Evolutionary conservation across 2,797 vertebrate genomes (phyloP), one percentile per base, ranked within the genome.

Genomic region (Hafferia zeledoni): DNA sequence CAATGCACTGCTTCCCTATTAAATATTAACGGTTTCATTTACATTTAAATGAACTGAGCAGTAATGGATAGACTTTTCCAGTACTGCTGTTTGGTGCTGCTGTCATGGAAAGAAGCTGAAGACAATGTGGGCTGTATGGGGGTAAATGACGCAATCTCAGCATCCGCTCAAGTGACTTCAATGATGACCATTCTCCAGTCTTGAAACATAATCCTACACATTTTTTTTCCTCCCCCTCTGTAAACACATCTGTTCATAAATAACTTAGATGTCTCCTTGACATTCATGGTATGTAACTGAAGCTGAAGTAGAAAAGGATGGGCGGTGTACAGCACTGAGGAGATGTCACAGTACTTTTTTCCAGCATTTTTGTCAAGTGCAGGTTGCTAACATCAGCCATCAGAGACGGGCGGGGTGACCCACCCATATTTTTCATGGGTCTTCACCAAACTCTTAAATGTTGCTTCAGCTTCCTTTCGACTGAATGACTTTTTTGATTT

Each of bases 401-500:
- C 99, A n/a, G 99, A 99, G 79, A 99, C 99, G 0, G 99, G 99
- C 0, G 99, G 99, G 87, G 99, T 99, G 92, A 99, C 99, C 99
- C 99, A 99, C 98, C 99, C 99, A 41, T 99, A 99, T 92, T 99
- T 99, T 98, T 99, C 99, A 57, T 99, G 99, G 97, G 99, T 99
- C 98, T 99, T 99, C 98, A 99, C 99, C 98, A 99, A 98, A 95
- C 99, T 99, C 98, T 99, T 99, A 97, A 99, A 99, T 84, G 99
- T 99, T 82, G 99, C 99, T 97, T 99, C 99, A 2, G 99, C 99
- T 97, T 99, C 99, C 97, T 99, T 99, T 85, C 99, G 99, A 95
- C 99, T 99, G 98, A 99, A 99, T 41, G 99, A 99, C 96, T 99
- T 99, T 99, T 99, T 99, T 95, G 99, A 99, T 97, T 99, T 99